Evolutionary conservation across 2,797 vertebrate genomes (phyloP), one percentile per base, ranked within the genome.

Genomic region (Clamator glandarius): DNA sequence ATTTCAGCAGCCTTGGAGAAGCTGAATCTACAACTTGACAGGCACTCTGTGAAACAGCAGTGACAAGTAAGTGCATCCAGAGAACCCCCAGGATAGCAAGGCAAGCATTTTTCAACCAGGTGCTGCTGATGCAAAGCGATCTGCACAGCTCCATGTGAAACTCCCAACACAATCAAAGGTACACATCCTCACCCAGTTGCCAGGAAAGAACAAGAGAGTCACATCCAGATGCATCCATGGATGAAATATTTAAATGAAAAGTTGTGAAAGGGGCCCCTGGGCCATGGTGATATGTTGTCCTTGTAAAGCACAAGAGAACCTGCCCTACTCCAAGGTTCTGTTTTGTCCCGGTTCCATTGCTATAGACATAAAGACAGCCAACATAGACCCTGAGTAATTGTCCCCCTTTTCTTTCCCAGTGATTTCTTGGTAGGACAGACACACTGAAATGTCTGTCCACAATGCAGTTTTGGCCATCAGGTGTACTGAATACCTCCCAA

Each of bases 101-200:
- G 36, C 21, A 52, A 84, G 84, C 16, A 7, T 17, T 54, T 81
- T 82, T 84, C 29, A 50, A 41, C 31, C 70, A 57, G 78, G 70
- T 70, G 79, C 51, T 84, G 70, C 89, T 77, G 75, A 81, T 69
- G 36, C 66, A 46, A 63, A 93, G 59, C 44, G 44, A 24, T 76
- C 61, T 28, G 73, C 4, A 4, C 55, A 26, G 41, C 68, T 66
- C 76, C 67, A 42, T 0, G 0, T 13, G 31, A 54, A 84, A 35
- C n/a, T 39, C n/a, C 36, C 50, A 17, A 51, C 0, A 2, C 50
- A 29, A 77, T 3, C 11, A 15, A 77, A 48, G 28, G 62, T 15
- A 76, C 48, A 26, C 13, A 58, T 69, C 64, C 63, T 89, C 35
- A 19, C 26, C 25, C 41, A 48, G 62, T 2, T 2, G 0, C 50